Evolutionary conservation across 1,140 invertebrate genomes (phyloP).

Genomic region (Hypothenemus hampei): DNA sequence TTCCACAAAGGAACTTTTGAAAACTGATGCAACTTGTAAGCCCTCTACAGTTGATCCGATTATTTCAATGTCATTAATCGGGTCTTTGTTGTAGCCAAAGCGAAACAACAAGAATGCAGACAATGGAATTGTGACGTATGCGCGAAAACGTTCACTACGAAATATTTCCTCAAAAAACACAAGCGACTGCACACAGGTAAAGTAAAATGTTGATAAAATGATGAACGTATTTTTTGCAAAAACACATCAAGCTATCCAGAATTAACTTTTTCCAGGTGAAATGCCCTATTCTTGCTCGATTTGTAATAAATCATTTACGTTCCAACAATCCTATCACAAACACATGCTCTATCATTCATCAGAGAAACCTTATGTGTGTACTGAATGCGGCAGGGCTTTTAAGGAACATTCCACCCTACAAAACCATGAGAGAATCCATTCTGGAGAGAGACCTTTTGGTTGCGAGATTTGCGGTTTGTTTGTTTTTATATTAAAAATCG

Average conservation of each 20-base stretch:
- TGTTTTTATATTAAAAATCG: background rate
- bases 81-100: too few species aligned
- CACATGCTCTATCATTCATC: constrained; percentile 81
- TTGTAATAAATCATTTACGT: constrained; percentile 85
- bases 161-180: constrained; percentile 87
- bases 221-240: too few species aligned
- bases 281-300: constrained; percentile 80
- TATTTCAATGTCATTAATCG: too few species aligned
- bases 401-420: constrained; percentile 85
- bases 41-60: too few species aligned
- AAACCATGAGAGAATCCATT: constrained; percentile 79
- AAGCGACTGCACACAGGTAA: constrained; percentile 72
- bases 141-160: constrained; percentile 79
- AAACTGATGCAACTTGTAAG: too few species aligned
- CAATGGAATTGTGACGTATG: constrained; percentile 80
- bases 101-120: constrained; percentile 32
- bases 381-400: constrained; percentile 74
- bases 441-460: constrained; percentile 86
- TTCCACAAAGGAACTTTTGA: too few species aligned
- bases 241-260: background rate
- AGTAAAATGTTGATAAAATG: background rate
- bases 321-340: constrained; percentile 88
- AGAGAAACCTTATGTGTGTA: constrained; percentile 76
- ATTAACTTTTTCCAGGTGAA: constrained; percentile 58
- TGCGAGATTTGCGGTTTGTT: constrained; percentile 79